Percentiles rank a stretch among this genome's conserved stretches.
phyloP scores from a whole-genome alignment of 2,113 vertebrate species.

The Aldabrachelys gigantea region DNA sequence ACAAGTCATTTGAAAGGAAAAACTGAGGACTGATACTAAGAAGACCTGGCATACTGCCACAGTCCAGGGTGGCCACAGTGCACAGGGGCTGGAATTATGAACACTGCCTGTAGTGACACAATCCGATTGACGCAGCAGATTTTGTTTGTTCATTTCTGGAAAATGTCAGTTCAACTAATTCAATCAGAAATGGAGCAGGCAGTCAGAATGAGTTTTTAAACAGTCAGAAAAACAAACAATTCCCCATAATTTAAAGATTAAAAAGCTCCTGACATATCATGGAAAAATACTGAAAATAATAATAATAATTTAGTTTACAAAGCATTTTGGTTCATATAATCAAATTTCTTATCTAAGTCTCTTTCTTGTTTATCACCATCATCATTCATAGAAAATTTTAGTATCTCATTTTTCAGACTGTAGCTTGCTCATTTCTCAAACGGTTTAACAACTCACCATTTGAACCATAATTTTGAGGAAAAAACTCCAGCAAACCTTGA shows the following conservation, averaged over 20 bases:
- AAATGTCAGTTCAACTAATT: not conserved
- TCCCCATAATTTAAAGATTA: not conserved
- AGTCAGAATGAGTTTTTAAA: not conserved
- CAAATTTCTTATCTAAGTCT: not conserved
- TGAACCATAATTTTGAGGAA: not conserved
- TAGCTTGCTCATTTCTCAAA: not conserved
- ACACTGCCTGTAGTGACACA: fast-evolving
- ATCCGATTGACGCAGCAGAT: fast-evolving
- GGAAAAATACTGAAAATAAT: not conserved
- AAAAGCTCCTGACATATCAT: not conserved
- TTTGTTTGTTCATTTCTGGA: not conserved
- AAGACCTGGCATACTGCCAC: fast-evolving
- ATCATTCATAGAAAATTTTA: not conserved
- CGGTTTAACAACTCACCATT: not conserved
- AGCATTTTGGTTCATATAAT: not conserved
- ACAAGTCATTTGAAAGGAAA: not conserved
- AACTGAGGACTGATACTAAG: not conserved
- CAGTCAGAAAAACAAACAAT: not conserved
- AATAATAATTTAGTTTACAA: conserved; percentile 28
- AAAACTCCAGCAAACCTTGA: not conserved
- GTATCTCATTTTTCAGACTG: not conserved
- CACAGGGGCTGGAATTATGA: not conserved
- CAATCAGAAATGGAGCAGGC: not conserved
- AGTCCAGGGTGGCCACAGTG: not conserved
- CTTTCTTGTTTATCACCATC: not conserved